These are phyloP conservation scores for Protophormia terraenovae DNA, from an alignment of 2,888 invertebrate species.

Conservation along the genomic window DNA sequence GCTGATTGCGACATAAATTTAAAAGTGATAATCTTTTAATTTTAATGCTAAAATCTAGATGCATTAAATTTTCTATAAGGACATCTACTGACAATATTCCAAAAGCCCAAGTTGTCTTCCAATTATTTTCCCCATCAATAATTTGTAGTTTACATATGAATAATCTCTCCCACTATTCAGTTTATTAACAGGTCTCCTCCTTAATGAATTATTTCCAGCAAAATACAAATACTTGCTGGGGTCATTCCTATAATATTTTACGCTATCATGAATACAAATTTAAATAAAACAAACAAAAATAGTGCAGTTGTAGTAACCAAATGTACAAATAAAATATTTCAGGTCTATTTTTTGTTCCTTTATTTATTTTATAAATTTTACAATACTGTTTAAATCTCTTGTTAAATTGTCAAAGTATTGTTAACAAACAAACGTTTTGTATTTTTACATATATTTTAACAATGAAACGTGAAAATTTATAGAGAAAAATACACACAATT, in stretches of 20 bases:
- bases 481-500: constrained; percentile 1
- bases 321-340: not conserved
- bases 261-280: not conserved
- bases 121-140: too few species aligned
- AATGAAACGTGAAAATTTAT: constrained; percentile 2
- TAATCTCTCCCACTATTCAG: too few species aligned
- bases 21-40: too few species aligned
- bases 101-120: too few species aligned
- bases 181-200: too few species aligned
- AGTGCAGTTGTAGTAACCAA: not conserved
- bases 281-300: not conserved
- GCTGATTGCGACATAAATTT: not conserved
- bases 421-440: constrained; percentile 13
- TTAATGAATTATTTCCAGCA: too few species aligned
- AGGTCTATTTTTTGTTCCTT: not conserved
- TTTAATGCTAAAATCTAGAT: too few species aligned
- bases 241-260: not conserved
- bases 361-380: constrained; percentile 7
- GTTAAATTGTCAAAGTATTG: constrained; percentile 15
- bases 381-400: constrained; percentile 12
- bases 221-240: not conserved
- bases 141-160: too few species aligned
- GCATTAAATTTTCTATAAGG: too few species aligned
- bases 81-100: too few species aligned
- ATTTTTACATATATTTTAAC: not conserved